phyloP scores from a whole-genome alignment of 2,888 invertebrate genomes.

The Amblyjoppa fuscipennis region DNA sequence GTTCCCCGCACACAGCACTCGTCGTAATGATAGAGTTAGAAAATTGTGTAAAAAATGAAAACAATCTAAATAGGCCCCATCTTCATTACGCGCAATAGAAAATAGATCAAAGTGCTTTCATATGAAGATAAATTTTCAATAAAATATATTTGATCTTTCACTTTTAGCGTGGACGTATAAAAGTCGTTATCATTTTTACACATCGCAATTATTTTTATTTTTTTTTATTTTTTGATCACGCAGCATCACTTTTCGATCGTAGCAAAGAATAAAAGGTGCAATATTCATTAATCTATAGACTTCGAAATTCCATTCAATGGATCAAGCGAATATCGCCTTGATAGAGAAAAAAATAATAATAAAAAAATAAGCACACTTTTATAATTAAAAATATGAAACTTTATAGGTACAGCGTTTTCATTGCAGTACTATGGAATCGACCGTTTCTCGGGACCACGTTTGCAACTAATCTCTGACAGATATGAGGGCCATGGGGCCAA shows the following conservation, averaged over 20 bases:
- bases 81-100: not conserved
- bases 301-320: not conserved
- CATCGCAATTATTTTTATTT: not conserved
- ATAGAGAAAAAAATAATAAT: not conserved
- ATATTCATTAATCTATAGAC: not conserved
- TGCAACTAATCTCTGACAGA: too few relatives aligned
- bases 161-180: not conserved
- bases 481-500: too few relatives aligned
- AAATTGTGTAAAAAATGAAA: constrained; percentile 1
- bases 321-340: not conserved
- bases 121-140: not conserved
- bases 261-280: not conserved
- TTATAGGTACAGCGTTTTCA: too few relatives aligned
- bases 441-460: too few relatives aligned
- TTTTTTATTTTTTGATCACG: too few relatives aligned
- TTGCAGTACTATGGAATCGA: too few relatives aligned
- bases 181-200: not conserved
- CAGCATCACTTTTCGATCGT: not conserved
- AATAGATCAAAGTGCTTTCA: not conserved
- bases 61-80: not conserved
- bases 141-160: not conserved
- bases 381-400: too few relatives aligned
- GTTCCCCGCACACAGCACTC: constrained; percentile 32
- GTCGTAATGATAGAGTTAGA: not conserved
- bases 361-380: too few relatives aligned